phyloP scores from a whole-genome alignment of 2,888 invertebrate genomes.

The Diarsia rubi region DNA sequence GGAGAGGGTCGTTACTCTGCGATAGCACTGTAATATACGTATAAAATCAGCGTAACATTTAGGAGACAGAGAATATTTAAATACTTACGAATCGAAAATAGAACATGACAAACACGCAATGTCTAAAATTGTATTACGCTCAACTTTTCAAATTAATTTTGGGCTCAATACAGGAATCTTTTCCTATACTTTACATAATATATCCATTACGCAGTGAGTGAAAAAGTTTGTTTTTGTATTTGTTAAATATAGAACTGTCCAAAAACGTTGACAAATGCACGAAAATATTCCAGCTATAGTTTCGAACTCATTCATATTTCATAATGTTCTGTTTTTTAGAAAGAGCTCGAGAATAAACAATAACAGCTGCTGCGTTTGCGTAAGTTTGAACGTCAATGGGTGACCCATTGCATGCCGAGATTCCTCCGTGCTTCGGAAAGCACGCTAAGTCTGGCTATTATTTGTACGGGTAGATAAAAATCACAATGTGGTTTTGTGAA shows the following conservation, averaged over 20 bases:
- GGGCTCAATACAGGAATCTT: slow-evolving; percentile 10
- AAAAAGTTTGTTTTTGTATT: slow-evolving; percentile 10
- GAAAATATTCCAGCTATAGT: slow-evolving; percentile 6
- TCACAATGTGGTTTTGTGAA: too few relatives aligned
- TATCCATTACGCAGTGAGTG: slow-evolving; percentile 16
- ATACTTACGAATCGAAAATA: slow-evolving; percentile 21
- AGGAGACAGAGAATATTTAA: slow-evolving; percentile 1
- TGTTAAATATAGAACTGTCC: neutral
- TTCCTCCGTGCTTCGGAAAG: too few relatives aligned
- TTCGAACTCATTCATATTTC: slow-evolving; percentile 11
- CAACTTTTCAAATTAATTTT: slow-evolving; percentile 48
- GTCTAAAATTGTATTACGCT: slow-evolving; percentile 14
- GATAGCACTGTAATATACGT: neutral
- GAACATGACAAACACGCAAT: slow-evolving; percentile 37
- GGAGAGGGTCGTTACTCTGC: neutral
- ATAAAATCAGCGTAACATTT: slow-evolving; percentile 20
- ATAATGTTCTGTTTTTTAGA: neutral
- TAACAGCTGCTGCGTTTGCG: too few relatives aligned
- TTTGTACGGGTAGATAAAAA: too few relatives aligned
- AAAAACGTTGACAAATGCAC: neutral
- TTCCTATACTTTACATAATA: slow-evolving; percentile 17
- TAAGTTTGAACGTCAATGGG: too few relatives aligned
- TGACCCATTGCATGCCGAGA: too few relatives aligned
- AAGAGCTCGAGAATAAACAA: too few relatives aligned
- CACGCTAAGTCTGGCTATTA: too few relatives aligned